phyloP scores from a whole-genome alignment of 2,113 vertebrate genomes.

The Odontesthes bonariensis region DNA sequence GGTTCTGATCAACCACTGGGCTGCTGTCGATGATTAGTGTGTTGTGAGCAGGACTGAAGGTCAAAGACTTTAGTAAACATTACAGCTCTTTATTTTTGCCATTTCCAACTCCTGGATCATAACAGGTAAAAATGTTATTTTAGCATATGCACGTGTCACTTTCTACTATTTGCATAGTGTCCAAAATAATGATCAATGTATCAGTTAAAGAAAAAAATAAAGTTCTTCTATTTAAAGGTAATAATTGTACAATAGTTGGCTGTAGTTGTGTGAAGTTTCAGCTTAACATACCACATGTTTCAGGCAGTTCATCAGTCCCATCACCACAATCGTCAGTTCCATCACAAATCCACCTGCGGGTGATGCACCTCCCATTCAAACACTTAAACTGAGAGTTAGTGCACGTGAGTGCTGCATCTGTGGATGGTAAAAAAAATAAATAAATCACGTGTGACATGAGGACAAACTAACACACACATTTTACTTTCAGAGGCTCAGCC shows the following conservation, averaged over 20 bases:
- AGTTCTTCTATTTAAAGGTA: no score
- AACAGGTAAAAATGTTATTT: background rate
- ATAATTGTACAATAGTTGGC: no score
- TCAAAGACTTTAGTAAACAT: no score
- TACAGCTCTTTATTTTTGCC: no score
- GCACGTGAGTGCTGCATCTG: conserved; percentile 74
- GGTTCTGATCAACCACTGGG: background rate
- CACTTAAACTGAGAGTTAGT: conserved; percentile 81
- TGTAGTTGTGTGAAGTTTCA: no score
- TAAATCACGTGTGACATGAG: background rate
- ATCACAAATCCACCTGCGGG: conserved; percentile 88
- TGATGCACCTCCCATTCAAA: conserved; percentile 83
- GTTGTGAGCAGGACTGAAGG: no score
- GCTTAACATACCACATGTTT: conserved; percentile 78
- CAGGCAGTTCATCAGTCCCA: conserved; percentile 82
- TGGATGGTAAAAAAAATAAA: conserved; percentile 8
- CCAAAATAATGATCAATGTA: background rate
- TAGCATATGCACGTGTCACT: no score
- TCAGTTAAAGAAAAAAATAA: no score
- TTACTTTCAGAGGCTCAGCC: background rate
- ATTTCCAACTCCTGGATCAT: background rate
- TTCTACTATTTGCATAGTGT: no score
- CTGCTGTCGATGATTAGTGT: no score
- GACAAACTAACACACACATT: background rate
- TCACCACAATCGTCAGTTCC: conserved; percentile 85